phyloP scores from a whole-genome alignment of 2,113 vertebrate species.

The Verasper variegatus region DNA sequence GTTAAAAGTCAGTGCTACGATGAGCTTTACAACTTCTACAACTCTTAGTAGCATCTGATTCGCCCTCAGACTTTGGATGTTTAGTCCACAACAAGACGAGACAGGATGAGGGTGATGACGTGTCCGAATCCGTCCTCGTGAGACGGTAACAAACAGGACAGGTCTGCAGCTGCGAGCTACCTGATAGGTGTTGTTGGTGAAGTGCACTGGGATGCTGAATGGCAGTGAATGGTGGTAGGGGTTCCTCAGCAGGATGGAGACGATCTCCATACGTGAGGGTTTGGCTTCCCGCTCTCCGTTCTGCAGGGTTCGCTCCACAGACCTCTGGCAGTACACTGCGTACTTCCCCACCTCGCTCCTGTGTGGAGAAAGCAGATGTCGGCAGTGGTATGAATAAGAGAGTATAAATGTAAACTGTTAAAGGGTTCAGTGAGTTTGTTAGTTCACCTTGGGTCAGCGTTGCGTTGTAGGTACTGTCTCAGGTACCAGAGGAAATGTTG shows the following conservation, averaged over 20 bases:
- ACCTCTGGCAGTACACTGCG: constrained; percentile 90
- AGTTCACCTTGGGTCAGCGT: constrained; percentile 86
- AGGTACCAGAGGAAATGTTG: constrained; percentile 93
- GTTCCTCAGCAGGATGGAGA: constrained; percentile 92
- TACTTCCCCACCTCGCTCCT: constrained; percentile 92
- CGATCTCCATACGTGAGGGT: constrained; percentile 91
- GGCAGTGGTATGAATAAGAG: not conserved
- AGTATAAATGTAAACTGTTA: not conserved
- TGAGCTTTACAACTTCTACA: no score
- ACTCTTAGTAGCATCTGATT: no score
- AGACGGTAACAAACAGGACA: no score
- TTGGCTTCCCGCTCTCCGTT: constrained; percentile 89
- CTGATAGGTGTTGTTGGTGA: constrained; percentile 92
- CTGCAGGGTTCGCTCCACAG: constrained; percentile 86
- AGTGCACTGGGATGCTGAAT: constrained; percentile 93
- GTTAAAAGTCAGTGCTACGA: no score
- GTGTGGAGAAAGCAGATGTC: not conserved
- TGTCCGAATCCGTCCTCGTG: no score
- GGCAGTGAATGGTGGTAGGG: constrained; percentile 92
- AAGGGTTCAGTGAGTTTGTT: not conserved
- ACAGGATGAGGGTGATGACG: no score
- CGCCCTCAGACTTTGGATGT: no score
- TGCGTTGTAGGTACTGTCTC: constrained; percentile 86
- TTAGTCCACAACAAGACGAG: no score
- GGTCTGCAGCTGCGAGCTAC: constrained; percentile 59